Percentiles rank a stretch among this genome's conserved stretches.
These are phyloP conservation scores for Drosophila imparisetae DNA, from an alignment of 2,888 invertebrate genomes.

Conservation along the genomic window DNA sequence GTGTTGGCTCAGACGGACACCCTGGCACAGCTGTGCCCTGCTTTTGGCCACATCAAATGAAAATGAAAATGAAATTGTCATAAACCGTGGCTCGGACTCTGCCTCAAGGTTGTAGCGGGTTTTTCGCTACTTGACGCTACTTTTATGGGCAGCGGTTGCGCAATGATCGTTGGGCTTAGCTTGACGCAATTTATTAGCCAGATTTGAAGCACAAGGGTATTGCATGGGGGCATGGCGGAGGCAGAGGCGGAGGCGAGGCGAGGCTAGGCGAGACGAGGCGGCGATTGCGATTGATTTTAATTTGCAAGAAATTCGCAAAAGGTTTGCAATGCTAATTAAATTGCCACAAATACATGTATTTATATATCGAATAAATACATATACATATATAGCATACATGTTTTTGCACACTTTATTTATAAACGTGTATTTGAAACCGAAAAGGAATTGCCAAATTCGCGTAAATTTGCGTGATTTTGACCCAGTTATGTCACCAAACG, in stretches of 20 bases:
- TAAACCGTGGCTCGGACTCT: conserved; percentile 53
- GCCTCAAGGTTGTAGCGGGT: conserved; percentile 54
- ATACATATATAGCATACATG: conserved; percentile 9
- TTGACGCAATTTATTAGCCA: conserved; percentile 66
- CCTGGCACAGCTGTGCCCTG: not conserved
- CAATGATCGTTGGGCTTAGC: conserved; percentile 51
- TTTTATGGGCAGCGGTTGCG: conserved; percentile 57
- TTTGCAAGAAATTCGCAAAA: conserved; percentile 54
- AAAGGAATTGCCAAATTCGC: conserved; percentile 56
- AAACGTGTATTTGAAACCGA: conserved; percentile 28
- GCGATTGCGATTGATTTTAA: conserved; percentile 51
- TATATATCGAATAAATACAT: conserved; percentile 13
- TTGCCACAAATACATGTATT: conserved; percentile 30
- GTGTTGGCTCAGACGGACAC: not conserved
- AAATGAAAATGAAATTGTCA: conserved; percentile 52
- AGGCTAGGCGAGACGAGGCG: not conserved
- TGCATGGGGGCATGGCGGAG: conserved; percentile 7
- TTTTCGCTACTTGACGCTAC: conserved; percentile 26
- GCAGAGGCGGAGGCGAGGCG: not conserved
- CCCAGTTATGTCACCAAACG: conserved; percentile 49
- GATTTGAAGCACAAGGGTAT: conserved; percentile 67
- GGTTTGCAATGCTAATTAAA: conserved; percentile 65
- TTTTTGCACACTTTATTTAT: conserved; percentile 23
- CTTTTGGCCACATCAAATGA: conserved; percentile 20
- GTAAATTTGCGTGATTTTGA: conserved; percentile 60